phyloP scores from a whole-genome alignment of 2,888 invertebrate genomes.

The Folsomia manolachei region DNA sequence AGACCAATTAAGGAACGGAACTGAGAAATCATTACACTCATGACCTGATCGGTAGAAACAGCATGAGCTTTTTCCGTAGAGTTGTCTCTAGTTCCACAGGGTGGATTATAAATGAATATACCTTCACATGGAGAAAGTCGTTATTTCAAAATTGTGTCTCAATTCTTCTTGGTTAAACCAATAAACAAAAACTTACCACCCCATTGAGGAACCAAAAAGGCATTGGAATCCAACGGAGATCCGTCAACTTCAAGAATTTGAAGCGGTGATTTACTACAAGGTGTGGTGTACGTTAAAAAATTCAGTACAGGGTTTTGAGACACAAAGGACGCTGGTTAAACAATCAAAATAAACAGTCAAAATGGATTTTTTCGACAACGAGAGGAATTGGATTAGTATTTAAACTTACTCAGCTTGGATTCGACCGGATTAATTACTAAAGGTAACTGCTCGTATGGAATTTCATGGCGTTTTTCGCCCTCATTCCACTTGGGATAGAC shows the following conservation, averaged over 20 bases:
- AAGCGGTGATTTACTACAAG: slow-evolving; percentile 70
- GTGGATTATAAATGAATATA: slow-evolving; percentile 48
- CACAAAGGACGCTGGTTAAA: slow-evolving; percentile 75
- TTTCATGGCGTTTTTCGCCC: slow-evolving; percentile 62
- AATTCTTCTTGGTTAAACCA: too few species aligned
- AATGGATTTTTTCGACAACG: too few species aligned
- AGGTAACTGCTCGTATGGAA: slow-evolving; percentile 70
- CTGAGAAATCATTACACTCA: slow-evolving; percentile 75
- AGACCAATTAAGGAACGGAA: slow-evolving; percentile 72
- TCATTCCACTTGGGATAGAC: slow-evolving; percentile 61
- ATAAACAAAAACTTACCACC: slow-evolving; percentile 43
- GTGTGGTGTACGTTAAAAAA: slow-evolving; percentile 77
- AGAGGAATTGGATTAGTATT: too few species aligned
- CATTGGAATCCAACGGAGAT: slow-evolving; percentile 42
- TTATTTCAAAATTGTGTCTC: too few species aligned
- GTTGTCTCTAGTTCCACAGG: slow-evolving; percentile 27
- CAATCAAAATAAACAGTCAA: too few species aligned
- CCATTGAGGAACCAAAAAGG: slow-evolving; percentile 50
- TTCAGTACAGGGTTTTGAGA: slow-evolving; percentile 78
- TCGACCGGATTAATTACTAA: slow-evolving; percentile 82
- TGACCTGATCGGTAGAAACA: slow-evolving; percentile 58
- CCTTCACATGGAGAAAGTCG: slow-evolving; percentile 22
- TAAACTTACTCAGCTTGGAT: slow-evolving; percentile 64
- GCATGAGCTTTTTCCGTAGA: slow-evolving; percentile 18
- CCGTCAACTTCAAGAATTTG: slow-evolving; percentile 65